Evolutionary conservation across 2,113 vertebrate genomes (phyloP), one percentile per base, ranked within the genome.

Genomic region (Syngnathus typhle): DNA sequence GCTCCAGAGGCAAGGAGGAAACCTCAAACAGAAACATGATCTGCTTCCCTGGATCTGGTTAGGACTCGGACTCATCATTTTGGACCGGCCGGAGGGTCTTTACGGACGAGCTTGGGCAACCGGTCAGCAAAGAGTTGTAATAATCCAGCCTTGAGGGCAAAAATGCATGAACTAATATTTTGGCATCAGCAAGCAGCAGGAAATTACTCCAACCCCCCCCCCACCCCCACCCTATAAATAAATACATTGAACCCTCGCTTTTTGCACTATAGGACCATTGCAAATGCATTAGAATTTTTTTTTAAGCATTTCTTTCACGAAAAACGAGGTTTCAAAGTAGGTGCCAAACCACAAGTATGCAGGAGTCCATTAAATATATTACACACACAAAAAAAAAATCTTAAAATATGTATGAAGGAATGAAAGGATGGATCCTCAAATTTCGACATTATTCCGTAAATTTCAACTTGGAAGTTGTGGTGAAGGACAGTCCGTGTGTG

Each of bases 401-500:
- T 47, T 47, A 15, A 18, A 47, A 6, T 15, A 43, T 47, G 13
- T 47, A 6, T 47, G 44, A 6, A 11, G 9, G 13, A 58, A 16
- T 15, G 12, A 36, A 18, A 36, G 13, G 15, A 7, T 32, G 12
- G 11, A 27, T 54, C 23, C n/a, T 54, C 11, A 55, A 27, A n/a
- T 11, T 3, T 55, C 12, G 4, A 36, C 11, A 11, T 55, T 1
- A 23, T 27, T 23, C 8, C 41, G 38, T 6, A 41, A 39, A 23
- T 60, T 41, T 12, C 19, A 5, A 60, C 37, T 13, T 41, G 59
- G 59, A n/a, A 61, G 10, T 37, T 61, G 27, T 21, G 38, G 72
- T 82, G 79, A 21, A 82, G 77, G 82, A 70, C 72, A 68, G 73
- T 68, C 49, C 84, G 69, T 73, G 52, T 70, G 85, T 84, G 86